Base-by-base conservation (phyloP, 2,888 invertebrate genomes). In the Noctua comes region DNA sequence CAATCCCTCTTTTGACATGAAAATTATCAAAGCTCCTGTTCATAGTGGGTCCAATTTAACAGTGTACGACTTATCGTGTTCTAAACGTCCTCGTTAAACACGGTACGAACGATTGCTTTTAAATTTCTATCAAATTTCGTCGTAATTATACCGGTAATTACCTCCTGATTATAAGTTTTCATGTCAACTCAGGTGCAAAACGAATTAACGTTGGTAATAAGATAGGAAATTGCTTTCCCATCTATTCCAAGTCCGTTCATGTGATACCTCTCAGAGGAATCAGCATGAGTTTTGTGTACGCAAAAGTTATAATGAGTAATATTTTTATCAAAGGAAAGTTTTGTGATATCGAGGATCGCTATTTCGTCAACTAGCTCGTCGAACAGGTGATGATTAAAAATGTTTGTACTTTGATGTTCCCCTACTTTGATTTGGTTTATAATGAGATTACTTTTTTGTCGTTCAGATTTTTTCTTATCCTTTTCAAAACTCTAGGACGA, bases 141-240 rank as follows among this genome's bases (percentile, higher is more conserved):
- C 84, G 80, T 90, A 91, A 92, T 91, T 92, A 91, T 85, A 88
- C 80, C 80, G 83, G 88, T 93, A 93, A 92, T 93, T 91, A 91
- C 86, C 86, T 86, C 83, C 86, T 91, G 90, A 93, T 94, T 93
- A 93, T 91, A 92, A 92, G 92, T 93, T 94, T 91, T 92, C 90
- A 92, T 92, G 92, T 91, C 90, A 87, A 88, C 86, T 92, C 92
- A 93, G 91, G 93, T 93, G 93, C 89, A 92, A 94, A 94, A 93
- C 92, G 89, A 93, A 93, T 90, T 91, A 91, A 89, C 91, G 83
- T 77, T 85, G 75, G 88, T 92, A 92, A 92, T 92, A 89, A 86
- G 85, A 79, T 88, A 87, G 90, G 88, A 91, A 93, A 92, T 93
- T 93, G 92, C 91, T 90, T 90, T 88, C 79, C 83, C 84, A 89